Percentiles rank a stretch among this genome's conserved stretches.
These are phyloP conservation scores for Drosophila birchii DNA, from an alignment of 2,888 invertebrate species.

Conservation along the genomic window DNA sequence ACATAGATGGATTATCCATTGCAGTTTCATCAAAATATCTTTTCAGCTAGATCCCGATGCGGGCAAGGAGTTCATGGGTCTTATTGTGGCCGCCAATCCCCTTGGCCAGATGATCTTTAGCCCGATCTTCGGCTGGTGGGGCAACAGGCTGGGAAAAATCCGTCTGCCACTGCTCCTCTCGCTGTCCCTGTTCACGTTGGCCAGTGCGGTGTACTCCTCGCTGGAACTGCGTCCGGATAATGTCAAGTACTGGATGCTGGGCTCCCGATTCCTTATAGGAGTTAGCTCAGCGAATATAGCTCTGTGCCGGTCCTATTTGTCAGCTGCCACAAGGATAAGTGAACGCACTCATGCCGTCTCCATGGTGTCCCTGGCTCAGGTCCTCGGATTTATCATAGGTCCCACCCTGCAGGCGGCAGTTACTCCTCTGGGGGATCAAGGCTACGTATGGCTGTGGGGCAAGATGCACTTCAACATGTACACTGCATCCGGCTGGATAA, in stretches of 20 bases:
- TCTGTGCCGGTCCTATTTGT: constrained; percentile 92
- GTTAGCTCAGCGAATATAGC: constrained; percentile 93
- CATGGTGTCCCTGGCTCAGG: constrained; percentile 93
- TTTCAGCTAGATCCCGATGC: constrained; percentile 91
- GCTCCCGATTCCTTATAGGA: constrained; percentile 91
- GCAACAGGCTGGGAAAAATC: constrained; percentile 90
- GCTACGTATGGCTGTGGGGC: constrained; percentile 85
- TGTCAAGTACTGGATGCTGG: constrained; percentile 90
- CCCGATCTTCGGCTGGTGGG: constrained; percentile 93
- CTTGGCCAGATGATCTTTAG: constrained; percentile 94
- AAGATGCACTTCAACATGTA: constrained; percentile 92
- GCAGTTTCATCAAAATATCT: constrained; percentile 14
- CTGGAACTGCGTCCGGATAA: constrained; percentile 89
- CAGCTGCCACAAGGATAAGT: constrained; percentile 91
- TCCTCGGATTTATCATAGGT: constrained; percentile 94
- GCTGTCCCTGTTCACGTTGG: constrained; percentile 89
- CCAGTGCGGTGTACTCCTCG: constrained; percentile 91
- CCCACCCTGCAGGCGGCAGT: constrained; percentile 93
- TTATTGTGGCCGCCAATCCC: constrained; percentile 94
- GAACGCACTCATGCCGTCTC: constrained; percentile 94
- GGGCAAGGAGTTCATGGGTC: constrained; percentile 93
- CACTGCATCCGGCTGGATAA: constrained; percentile 94
- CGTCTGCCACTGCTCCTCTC: constrained; percentile 90
- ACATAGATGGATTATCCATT: neutral
- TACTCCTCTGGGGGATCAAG: constrained; percentile 90